Percentiles rank a stretch among this genome's conserved stretches.
Conservation (phyloP, 2,797 vertebrate genomes). For the Todus mexicanus region DNA sequence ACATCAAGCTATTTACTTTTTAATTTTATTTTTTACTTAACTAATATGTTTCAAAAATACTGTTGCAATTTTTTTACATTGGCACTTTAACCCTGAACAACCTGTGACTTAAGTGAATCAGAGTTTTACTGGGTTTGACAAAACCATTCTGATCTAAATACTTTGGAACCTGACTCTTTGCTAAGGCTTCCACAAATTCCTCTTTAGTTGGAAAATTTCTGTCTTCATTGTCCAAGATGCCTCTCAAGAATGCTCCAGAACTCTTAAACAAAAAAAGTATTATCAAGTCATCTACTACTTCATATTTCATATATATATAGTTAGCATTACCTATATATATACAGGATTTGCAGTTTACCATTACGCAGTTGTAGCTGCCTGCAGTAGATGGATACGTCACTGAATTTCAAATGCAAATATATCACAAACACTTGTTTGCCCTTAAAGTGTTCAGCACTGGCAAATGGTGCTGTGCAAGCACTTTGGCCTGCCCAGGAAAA, state of each 20-base stretch:
- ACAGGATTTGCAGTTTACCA: background rate
- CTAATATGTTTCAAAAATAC: background rate
- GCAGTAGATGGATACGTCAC: background rate
- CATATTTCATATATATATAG: background rate
- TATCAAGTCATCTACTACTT: background rate
- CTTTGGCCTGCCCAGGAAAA: background rate
- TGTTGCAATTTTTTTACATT: background rate
- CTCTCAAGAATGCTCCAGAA: background rate
- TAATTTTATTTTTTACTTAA: conserved; percentile 1
- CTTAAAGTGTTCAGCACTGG: background rate
- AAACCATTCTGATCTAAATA: background rate
- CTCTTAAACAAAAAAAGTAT: background rate
- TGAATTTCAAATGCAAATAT: background rate
- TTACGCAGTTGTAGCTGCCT: background rate
- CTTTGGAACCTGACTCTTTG: background rate
- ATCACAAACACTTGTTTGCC: background rate
- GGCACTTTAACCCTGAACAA: background rate
- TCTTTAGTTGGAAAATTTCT: background rate
- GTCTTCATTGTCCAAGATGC: background rate
- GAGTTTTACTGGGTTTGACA: background rate
- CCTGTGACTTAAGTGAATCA: background rate
- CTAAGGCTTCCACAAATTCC: background rate
- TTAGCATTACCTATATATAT: background rate
- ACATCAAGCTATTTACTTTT: too few species aligned
- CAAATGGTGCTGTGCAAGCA: background rate